These are phyloP conservation scores for Myanophis thanlyinensis DNA, from an alignment of 2,113 vertebrate species.

Conservation along the genomic window DNA sequence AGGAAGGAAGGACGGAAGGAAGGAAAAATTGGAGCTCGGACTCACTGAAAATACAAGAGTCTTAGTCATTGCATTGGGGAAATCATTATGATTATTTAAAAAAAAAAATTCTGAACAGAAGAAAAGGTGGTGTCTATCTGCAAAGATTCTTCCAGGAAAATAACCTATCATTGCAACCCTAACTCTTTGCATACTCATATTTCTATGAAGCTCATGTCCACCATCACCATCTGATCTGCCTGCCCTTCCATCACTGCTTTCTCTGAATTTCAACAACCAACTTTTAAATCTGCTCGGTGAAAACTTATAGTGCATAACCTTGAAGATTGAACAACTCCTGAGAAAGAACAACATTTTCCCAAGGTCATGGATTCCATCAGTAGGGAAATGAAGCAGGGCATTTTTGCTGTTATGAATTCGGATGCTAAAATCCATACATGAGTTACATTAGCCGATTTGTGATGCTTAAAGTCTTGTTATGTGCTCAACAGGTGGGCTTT, in stretches of 20 bases:
- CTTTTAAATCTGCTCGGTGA: not conserved
- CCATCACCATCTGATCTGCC: not conserved
- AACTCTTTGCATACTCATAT: not conserved
- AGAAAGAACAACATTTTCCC: not conserved
- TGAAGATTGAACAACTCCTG: not conserved
- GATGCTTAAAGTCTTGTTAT: not conserved
- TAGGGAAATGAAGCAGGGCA: not conserved
- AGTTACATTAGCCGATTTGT: slow-evolving; percentile 8
- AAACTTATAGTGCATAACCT: not conserved
- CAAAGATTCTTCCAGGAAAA: not conserved
- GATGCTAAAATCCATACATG: not conserved
- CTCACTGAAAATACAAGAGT: not conserved
- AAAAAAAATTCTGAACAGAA: not conserved
- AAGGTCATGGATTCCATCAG: not conserved
- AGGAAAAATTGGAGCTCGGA: not conserved
- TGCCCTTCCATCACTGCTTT: not conserved
- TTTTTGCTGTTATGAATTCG: not conserved
- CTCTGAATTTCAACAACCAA: not conserved
- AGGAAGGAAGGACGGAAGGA: too few relatives aligned
- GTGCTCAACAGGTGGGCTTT: slow-evolving; percentile 14
- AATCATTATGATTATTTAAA: not conserved
- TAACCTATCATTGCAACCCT: not conserved
- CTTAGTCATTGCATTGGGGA: not conserved
- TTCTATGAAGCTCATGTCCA: not conserved
- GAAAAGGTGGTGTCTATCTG: not conserved